phyloP scores from a whole-genome alignment of 2,888 invertebrate species.

The Sminthurides aquaticus region DNA sequence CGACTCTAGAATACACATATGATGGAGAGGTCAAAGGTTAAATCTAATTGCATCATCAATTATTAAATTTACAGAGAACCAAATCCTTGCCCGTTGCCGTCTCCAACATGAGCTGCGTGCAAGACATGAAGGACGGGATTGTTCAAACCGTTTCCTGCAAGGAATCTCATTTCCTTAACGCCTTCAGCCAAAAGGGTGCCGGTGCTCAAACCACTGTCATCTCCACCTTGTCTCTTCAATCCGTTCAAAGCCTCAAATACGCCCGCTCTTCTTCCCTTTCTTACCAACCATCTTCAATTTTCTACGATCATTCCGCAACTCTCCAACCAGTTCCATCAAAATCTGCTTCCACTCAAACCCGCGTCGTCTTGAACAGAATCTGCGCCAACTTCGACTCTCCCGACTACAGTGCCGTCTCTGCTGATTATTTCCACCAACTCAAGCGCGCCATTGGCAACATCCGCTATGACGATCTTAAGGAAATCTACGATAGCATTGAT shows the following conservation, averaged over 20 bases:
- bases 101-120: constrained; percentile 34
- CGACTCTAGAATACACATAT: background rate
- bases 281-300: constrained; percentile 27
- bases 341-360: constrained; percentile 26
- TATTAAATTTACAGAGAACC: constrained; percentile 28
- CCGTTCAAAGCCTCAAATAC: constrained; percentile 22
- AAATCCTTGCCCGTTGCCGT: constrained; percentile 34
- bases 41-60: too few relatives aligned
- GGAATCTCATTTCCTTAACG: constrained; percentile 27
- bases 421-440: constrained; percentile 59
- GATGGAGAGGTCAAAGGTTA: too few relatives aligned
- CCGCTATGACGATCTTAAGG: constrained; percentile 62
- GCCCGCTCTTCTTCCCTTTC: constrained; percentile 16
- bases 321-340: constrained; percentile 26
- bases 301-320: constrained; percentile 34
- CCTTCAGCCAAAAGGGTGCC: constrained; percentile 23
- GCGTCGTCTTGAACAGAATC: constrained; percentile 33
- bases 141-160: constrained; percentile 32
- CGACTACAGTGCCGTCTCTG: constrained; percentile 60
- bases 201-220: constrained; percentile 35
- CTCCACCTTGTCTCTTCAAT: constrained; percentile 26
- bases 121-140: constrained; percentile 34
- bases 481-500: constrained; percentile 59
- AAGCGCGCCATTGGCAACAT: constrained; percentile 60
- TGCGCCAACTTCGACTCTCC: constrained; percentile 54